A percentile compares a stretch with the other conserved stretches of the same genome.
phyloP scores from a whole-genome alignment of 2,113 vertebrate species.

The Psephotus haematonotus region DNA sequence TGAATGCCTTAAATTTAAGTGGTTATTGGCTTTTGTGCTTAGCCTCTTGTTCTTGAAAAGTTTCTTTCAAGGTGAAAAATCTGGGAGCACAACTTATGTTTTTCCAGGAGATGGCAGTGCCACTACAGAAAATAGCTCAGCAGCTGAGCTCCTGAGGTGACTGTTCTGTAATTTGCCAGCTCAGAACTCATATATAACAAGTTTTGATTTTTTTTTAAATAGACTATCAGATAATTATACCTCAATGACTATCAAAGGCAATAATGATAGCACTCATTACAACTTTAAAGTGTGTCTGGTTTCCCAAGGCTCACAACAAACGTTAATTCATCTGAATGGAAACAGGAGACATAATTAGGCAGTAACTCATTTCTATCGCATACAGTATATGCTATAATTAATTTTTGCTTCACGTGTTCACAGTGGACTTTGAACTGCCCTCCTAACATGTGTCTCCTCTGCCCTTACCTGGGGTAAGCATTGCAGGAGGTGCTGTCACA shows the following conservation, averaged over 20 bases:
- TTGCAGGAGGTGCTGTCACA: background rate
- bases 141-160: background rate
- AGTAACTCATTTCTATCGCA: slow-evolving; percentile 54
- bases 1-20: background rate
- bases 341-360: slow-evolving; percentile 56
- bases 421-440: background rate
- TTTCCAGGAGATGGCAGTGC: slow-evolving; percentile 73
- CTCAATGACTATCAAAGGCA: slow-evolving; percentile 68
- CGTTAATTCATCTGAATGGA: slow-evolving; percentile 64
- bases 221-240: slow-evolving; percentile 68
- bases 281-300: slow-evolving; percentile 63
- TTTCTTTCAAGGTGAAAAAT: slow-evolving; percentile 26
- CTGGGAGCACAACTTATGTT: background rate
- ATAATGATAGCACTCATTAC: slow-evolving; percentile 71
- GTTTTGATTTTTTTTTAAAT: slow-evolving; percentile 34
- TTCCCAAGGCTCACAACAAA: slow-evolving; percentile 55
- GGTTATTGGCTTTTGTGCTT: background rate
- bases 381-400: slow-evolving; percentile 2
- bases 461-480: background rate
- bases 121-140: slow-evolving; percentile 47
- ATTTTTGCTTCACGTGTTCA: background rate
- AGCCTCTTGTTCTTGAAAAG: background rate
- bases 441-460: background rate
- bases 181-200: slow-evolving; percentile 39
- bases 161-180: slow-evolving; percentile 25